Percentiles rank a stretch among this genome's conserved stretches.
Conservation (phyloP, 1,140 invertebrate genomes). For the Ceratina japonica region DNA sequence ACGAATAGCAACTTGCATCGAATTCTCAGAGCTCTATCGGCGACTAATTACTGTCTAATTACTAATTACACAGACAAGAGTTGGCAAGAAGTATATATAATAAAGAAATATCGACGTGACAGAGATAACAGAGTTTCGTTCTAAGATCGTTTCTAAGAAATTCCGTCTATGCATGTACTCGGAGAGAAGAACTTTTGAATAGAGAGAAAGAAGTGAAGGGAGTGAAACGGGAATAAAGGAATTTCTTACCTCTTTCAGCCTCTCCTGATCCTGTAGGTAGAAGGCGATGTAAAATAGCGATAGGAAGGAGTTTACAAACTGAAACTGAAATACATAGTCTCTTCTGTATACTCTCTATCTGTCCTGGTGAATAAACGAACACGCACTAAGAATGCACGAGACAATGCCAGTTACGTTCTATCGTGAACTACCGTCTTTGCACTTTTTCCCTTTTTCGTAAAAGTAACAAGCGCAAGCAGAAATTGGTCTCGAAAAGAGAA, state of each 20-base stretch:
- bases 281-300: conserved; percentile 99
- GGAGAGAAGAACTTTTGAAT: not conserved
- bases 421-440: not conserved
- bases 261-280: conserved; percentile 97
- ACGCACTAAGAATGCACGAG: conserved; percentile 19
- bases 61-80: conserved; percentile 5
- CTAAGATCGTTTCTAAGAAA: conserved; percentile 8
- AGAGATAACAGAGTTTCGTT: not conserved
- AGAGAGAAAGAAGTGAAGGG: not conserved
- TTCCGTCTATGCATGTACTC: conserved; percentile 1
- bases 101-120: not conserved
- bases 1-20: not conserved
- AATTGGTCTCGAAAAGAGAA: conserved; percentile 31
- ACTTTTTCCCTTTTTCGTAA: too few relatives aligned
- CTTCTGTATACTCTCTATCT: conserved; percentile 46
- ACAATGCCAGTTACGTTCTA: not conserved
- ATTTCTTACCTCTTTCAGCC: conserved; percentile 92
- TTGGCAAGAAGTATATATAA: not conserved
- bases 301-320: conserved; percentile 98
- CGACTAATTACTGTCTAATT: not conserved
- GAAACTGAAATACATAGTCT: conserved; percentile 86
- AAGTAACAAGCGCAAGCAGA: conserved; percentile 50
- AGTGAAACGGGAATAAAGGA: conserved; percentile 27
- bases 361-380: conserved; percentile 26
- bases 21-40: not conserved